A percentile compares a stretch with the other conserved stretches of the same genome.
Evolutionary conservation across 2,797 vertebrate species (phyloP).

Genomic region (Sorex maritimensis): DNA sequence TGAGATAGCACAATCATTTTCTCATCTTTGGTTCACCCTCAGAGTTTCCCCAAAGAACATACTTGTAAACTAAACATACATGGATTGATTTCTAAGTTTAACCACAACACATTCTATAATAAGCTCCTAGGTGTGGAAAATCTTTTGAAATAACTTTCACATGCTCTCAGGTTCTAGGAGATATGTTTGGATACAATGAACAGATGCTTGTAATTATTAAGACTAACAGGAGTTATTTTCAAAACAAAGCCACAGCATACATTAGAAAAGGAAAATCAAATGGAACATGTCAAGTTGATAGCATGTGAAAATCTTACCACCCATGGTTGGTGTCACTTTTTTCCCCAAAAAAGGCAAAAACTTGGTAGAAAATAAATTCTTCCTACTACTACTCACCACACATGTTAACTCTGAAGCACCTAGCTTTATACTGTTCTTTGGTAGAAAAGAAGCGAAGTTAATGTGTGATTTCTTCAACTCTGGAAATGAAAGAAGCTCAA

Average conservation of each 20-base stretch:
- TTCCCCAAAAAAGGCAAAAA: slow-evolving; percentile 56
- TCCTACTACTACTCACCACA: slow-evolving; percentile 22
- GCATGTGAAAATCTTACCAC: neutral
- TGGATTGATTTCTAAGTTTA: slow-evolving; percentile 17
- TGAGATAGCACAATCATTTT: neutral
- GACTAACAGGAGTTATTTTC: slow-evolving; percentile 42
- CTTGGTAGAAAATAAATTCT: slow-evolving; percentile 63
- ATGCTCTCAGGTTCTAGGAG: slow-evolving; percentile 40
- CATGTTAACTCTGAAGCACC: neutral
- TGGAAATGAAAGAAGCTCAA: slow-evolving; percentile 19
- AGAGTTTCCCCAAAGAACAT: slow-evolving; percentile 45
- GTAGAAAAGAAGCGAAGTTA: neutral
- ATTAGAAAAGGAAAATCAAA: slow-evolving; percentile 70
- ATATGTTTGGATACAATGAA: slow-evolving; percentile 57
- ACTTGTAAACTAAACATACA: neutral
- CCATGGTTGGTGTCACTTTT: slow-evolving; percentile 16
- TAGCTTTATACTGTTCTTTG: slow-evolving; percentile 39
- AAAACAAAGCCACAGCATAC: slow-evolving; percentile 66
- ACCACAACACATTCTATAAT: slow-evolving; percentile 21
- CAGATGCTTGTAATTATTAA: slow-evolving; percentile 43
- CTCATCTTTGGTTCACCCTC: slow-evolving; percentile 23
- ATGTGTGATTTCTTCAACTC: slow-evolving; percentile 18
- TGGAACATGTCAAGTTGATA: slow-evolving; percentile 33
- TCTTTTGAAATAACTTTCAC: slow-evolving; percentile 44
- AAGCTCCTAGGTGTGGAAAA: slow-evolving; percentile 19